Conservation (phyloP, 2,888 invertebrate species). For the Lasius platythorax region DNA sequence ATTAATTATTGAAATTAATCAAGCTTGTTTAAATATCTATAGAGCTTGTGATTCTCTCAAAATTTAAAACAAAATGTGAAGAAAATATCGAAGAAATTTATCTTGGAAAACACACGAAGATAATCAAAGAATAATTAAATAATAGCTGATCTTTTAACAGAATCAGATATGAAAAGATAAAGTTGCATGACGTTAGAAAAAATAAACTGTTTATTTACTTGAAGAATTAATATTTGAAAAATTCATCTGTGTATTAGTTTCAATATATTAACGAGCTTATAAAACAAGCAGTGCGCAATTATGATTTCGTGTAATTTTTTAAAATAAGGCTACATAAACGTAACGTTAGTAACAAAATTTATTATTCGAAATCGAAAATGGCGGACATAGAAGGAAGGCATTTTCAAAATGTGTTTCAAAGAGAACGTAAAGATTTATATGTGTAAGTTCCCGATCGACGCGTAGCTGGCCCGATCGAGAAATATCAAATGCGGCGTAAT, state of each 20-base stretch:
- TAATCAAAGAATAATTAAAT: neutral
- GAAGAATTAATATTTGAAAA: neutral
- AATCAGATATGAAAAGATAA: neutral
- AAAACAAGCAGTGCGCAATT: neutral
- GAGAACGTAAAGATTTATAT: neutral
- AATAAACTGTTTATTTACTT: neutral
- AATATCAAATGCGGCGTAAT: slow-evolving; percentile 34
- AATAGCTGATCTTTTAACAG: neutral
- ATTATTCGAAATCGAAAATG: neutral
- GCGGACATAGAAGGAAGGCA: neutral
- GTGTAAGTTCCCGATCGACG: slow-evolving; percentile 11
- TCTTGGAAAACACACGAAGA: neutral
- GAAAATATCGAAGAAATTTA: neutral
- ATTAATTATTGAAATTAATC: neutral
- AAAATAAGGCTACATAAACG: neutral
- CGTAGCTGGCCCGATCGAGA: slow-evolving; percentile 6
- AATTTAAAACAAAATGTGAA: neutral
- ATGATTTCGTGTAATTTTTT: neutral
- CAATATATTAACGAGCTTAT: neutral
- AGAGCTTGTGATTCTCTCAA: neutral
- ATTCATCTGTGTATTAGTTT: neutral
- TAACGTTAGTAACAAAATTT: neutral
- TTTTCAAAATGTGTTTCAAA: neutral
- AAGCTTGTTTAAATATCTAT: neutral
- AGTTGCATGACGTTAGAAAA: neutral